Conservation (phyloP, 2,888 invertebrate genomes). For the Allophyes oxyacanthae region DNA sequence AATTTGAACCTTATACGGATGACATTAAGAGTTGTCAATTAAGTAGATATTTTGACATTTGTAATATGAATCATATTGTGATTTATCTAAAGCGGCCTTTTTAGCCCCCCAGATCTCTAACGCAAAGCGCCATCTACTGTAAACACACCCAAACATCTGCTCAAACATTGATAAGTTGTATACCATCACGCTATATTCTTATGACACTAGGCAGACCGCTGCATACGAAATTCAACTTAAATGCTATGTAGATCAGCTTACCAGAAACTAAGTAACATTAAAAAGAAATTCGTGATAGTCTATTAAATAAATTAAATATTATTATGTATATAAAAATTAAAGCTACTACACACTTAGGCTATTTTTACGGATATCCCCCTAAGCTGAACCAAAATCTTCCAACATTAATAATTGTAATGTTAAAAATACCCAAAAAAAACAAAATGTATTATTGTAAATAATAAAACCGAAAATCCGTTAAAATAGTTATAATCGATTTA, state of each 20-base stretch:
- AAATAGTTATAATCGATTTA: neutral
- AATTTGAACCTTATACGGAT: no score
- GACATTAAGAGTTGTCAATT: no score
- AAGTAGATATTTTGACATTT: no score
- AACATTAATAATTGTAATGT: neutral
- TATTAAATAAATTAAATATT: constrained; percentile 3
- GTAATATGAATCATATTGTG: no score
- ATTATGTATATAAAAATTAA: neutral
- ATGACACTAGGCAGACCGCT: constrained; percentile 21
- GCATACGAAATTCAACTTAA: constrained; percentile 12
- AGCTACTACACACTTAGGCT: neutral
- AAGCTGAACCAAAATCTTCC: constrained; percentile 10
- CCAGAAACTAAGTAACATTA: neutral
- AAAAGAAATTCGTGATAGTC: neutral
- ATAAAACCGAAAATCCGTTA: neutral
- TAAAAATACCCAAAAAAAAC: neutral
- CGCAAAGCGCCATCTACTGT: constrained; percentile 17
- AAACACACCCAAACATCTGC: constrained; percentile 18
- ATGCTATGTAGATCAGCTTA: neutral
- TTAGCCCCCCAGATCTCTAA: no score
- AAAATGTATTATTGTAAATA: constrained; percentile 5
- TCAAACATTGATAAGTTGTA: constrained; percentile 33
- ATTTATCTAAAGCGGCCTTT: no score
- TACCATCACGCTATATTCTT: constrained; percentile 15
- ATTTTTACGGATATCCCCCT: constrained; percentile 6